Percentiles rank a stretch among this genome's conserved stretches.
Evolutionary conservation across 1,140 invertebrate genomes (phyloP).

Genomic region (Temnothorax nylanderi): DNA sequence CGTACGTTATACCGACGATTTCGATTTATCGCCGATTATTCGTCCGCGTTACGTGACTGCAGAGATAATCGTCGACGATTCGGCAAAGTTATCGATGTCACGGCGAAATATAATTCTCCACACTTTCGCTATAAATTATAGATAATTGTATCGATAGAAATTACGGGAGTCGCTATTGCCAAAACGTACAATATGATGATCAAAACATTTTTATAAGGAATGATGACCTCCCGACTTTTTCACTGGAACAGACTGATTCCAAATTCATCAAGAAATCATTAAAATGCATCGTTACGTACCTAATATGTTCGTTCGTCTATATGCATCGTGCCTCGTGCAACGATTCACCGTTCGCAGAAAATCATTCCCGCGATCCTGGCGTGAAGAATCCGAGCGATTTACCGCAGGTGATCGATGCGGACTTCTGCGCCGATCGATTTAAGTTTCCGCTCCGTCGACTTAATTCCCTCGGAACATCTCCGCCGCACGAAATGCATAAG

Average conservation of each 20-base stretch:
- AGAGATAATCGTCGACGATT: neutral
- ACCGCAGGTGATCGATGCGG: conserved; percentile 24
- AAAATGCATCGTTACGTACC: neutral
- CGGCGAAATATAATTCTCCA: neutral
- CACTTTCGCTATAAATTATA: neutral
- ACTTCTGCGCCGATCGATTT: conserved; percentile 45
- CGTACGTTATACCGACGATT: neutral
- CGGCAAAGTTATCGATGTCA: neutral
- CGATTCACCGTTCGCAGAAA: conserved; percentile 3
- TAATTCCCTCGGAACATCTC: conserved; percentile 61
- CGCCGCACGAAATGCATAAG: conserved; percentile 56
- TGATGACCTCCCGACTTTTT: neutral
- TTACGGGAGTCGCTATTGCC: neutral
- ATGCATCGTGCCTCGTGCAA: neutral
- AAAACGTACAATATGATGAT: neutral
- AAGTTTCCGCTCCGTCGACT: conserved; percentile 63
- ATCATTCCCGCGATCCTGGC: neutral
- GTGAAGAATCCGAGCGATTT: conserved; percentile 24
- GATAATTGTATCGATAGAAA: neutral
- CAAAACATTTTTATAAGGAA: neutral
- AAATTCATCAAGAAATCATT: neutral
- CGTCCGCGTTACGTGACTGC: neutral
- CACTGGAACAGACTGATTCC: neutral
- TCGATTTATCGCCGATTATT: conserved; percentile 17
- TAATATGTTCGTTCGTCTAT: neutral